Percentiles rank a stretch among this genome's conserved stretches.
These are phyloP conservation scores for Stenoptilia bipunctidactyla DNA, from an alignment of 2,888 invertebrate genomes.

Conservation along the genomic window DNA sequence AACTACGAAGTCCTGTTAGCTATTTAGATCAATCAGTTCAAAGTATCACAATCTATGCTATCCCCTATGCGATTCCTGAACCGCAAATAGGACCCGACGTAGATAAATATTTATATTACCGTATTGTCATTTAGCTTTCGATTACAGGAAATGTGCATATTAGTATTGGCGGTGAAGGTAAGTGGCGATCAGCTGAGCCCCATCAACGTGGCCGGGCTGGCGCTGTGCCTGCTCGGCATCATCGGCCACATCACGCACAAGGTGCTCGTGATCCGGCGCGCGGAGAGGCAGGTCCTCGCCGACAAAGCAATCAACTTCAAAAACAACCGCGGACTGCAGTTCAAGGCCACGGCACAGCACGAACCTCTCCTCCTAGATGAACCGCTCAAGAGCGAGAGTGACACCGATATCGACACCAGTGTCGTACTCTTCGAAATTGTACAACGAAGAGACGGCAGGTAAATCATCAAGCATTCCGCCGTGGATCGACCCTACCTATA, in stretches of 20 bases:
- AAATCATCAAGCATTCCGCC: too few species aligned
- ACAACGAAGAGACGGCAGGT: constrained; percentile 57
- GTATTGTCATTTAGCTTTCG: too few species aligned
- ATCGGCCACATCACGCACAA: constrained; percentile 86
- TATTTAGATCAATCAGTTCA: too few species aligned
- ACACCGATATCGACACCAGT: constrained; percentile 61
- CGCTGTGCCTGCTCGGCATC: constrained; percentile 91
- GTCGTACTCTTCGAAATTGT: constrained; percentile 69
- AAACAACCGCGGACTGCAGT: constrained; percentile 17
- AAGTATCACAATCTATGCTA: too few species aligned
- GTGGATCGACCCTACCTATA: too few species aligned
- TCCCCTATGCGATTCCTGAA: too few species aligned
- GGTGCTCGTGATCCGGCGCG: constrained; percentile 42
- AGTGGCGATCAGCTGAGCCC: constrained; percentile 88
- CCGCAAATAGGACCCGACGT: too few species aligned
- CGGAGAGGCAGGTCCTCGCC: constrained; percentile 31
- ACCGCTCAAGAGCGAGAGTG: constrained; percentile 34
- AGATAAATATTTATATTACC: too few species aligned
- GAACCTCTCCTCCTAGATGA: constrained; percentile 41
- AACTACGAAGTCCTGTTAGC: too few species aligned
- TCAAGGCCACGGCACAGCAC: constrained; percentile 25
- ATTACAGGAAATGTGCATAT: constrained; percentile 92
- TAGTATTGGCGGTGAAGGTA: constrained; percentile 88
- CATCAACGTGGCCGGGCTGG: constrained; percentile 87
- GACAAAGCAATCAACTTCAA: constrained; percentile 28